phyloP scores from a whole-genome alignment of 2,113 vertebrate genomes.

The Spea multiplicata region DNA sequence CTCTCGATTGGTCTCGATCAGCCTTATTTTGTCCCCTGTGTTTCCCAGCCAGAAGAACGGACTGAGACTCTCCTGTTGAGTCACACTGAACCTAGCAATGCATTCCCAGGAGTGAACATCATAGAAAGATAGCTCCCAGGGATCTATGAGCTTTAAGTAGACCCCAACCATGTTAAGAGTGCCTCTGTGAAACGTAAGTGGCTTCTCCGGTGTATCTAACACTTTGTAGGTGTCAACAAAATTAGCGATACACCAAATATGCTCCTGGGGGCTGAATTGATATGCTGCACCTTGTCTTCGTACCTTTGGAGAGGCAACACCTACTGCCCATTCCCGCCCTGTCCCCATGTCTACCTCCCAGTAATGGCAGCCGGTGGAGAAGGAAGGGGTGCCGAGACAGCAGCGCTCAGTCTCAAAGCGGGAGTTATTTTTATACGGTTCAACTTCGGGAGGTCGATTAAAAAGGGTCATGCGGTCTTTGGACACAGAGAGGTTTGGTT shows the following conservation, averaged over 20 bases:
- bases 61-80: neutral
- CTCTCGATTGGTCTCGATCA: neutral
- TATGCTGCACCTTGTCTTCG: constrained; percentile 20
- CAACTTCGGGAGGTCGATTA: neutral
- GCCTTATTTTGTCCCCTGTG: neutral
- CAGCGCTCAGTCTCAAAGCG: constrained; percentile 41
- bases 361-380: constrained; percentile 21
- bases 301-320: constrained; percentile 28
- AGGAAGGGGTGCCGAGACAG: constrained; percentile 21
- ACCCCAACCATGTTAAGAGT: constrained; percentile 17
- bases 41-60: constrained; percentile 39
- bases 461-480: neutral
- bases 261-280: constrained; percentile 31
- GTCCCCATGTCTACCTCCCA: constrained; percentile 31
- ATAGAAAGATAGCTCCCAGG: constrained; percentile 16
- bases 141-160: constrained; percentile 16
- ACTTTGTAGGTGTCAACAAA: constrained; percentile 7
- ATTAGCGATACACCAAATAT: constrained; percentile 36
- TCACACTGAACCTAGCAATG: neutral
- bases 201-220: constrained; percentile 4
- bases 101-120: neutral
- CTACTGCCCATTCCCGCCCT: constrained; percentile 33
- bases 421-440: neutral
- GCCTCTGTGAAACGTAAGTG: neutral
- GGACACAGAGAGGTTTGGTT: constrained; percentile 23